Percentiles rank a stretch among this genome's conserved stretches.
Evolutionary conservation across 1,140 invertebrate genomes (phyloP).

Genomic region (Scaptomyza hsui): DNA sequence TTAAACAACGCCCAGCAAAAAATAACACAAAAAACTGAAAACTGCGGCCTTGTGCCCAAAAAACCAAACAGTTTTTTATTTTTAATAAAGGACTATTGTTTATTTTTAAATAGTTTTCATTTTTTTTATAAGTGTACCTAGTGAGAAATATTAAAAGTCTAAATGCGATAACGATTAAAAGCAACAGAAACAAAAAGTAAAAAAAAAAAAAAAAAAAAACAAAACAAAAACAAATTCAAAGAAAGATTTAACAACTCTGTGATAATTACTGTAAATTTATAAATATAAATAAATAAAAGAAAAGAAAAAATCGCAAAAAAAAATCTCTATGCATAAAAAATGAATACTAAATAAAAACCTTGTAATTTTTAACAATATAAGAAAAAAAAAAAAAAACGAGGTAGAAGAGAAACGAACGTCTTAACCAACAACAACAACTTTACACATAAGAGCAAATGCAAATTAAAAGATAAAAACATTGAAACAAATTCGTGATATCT

Average conservation of each 20-base stretch:
- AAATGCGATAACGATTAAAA: slow-evolving; percentile 66
- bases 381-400: slow-evolving; percentile 34
- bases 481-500: slow-evolving; percentile 84
- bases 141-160: slow-evolving; percentile 83
- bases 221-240: slow-evolving; percentile 78
- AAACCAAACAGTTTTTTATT: slow-evolving; percentile 68
- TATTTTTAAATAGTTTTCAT: slow-evolving; percentile 77
- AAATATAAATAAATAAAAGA: slow-evolving; percentile 75
- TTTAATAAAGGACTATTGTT: slow-evolving; percentile 66
- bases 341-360: slow-evolving; percentile 55
- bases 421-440: slow-evolving; percentile 70
- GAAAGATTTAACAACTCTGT: slow-evolving; percentile 84
- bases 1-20: slow-evolving; percentile 41
- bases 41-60: slow-evolving; percentile 66
- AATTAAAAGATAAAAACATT: slow-evolving; percentile 84
- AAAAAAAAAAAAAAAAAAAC: slow-evolving; percentile 62
- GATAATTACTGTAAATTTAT: slow-evolving; percentile 84
- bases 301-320: slow-evolving; percentile 53
- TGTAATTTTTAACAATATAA: slow-evolving; percentile 76
- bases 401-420: slow-evolving; percentile 49
- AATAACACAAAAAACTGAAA: slow-evolving; percentile 27
- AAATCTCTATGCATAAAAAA: slow-evolving; percentile 66
- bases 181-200: slow-evolving; percentile 72
- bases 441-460: slow-evolving; percentile 82
- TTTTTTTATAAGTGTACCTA: slow-evolving; percentile 83